Evolutionary conservation across 2,888 invertebrate genomes (phyloP).

Genomic region (Tetropium fuscum): DNA sequence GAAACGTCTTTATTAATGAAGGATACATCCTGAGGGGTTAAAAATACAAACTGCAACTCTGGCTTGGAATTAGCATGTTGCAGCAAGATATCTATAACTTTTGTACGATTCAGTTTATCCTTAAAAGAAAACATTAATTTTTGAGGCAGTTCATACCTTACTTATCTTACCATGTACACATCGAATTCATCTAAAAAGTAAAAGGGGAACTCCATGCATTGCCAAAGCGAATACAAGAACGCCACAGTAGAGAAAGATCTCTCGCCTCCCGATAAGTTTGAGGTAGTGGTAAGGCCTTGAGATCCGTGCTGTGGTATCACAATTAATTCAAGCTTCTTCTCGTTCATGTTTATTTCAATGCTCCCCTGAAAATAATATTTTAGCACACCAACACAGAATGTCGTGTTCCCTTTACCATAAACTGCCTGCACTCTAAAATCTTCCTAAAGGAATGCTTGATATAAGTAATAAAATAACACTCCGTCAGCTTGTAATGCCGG

Average conservation of each 20-base stretch:
- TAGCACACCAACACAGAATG: background rate
- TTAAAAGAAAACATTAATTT: constrained; percentile 59
- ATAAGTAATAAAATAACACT: constrained; percentile 61
- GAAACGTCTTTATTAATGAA: constrained; percentile 57
- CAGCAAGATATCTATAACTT: constrained; percentile 83
- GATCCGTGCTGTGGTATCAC: constrained; percentile 70
- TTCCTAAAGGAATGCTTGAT: constrained; percentile 68
- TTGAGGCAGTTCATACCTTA: background rate
- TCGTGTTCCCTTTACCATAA: too few relatives aligned
- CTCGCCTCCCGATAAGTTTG: constrained; percentile 94
- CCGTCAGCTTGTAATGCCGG: constrained; percentile 59
- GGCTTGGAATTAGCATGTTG: constrained; percentile 77
- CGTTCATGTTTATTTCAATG: constrained; percentile 69
- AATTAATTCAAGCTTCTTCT: constrained; percentile 67
- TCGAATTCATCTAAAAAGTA: constrained; percentile 97
- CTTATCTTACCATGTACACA: constrained; percentile 85
- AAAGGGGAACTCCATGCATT: constrained; percentile 91
- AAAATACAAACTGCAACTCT: constrained; percentile 86
- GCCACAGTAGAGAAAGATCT: constrained; percentile 96
- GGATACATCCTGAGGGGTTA: constrained; percentile 87
- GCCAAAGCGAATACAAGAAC: constrained; percentile 94
- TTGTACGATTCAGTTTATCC: constrained; percentile 87
- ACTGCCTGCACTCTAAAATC: constrained; percentile 70
- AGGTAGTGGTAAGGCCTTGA: constrained; percentile 68
- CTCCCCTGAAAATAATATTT: constrained; percentile 67